These are phyloP conservation scores for Notolepis coatsorum DNA, from an alignment of 2,797 vertebrate species.

Conservation along the genomic window DNA sequence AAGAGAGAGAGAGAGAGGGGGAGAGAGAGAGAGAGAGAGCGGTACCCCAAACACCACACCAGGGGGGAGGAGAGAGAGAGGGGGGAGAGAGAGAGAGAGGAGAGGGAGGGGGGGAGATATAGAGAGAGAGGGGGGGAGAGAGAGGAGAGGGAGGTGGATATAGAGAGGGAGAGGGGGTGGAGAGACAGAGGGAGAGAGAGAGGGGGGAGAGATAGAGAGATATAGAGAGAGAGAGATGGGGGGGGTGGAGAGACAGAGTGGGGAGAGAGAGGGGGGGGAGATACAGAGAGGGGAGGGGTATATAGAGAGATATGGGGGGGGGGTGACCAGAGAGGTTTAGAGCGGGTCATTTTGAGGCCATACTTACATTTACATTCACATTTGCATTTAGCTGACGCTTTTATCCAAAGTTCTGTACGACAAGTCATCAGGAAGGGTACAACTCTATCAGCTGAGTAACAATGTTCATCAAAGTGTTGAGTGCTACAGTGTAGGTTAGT, in stretches of 20 bases:
- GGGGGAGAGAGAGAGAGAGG: constrained; percentile 10
- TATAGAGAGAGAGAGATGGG: constrained; percentile 45
- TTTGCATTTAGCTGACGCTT: too few species aligned
- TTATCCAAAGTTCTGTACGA: too few species aligned
- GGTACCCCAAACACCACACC: too few species aligned
- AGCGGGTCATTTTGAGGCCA: constrained; percentile 3
- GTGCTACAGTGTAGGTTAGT: too few species aligned
- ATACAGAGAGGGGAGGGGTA: constrained; percentile 33
- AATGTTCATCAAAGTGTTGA: too few species aligned
- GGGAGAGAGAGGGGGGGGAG: constrained; percentile 5
- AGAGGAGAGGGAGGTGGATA: constrained; percentile 25
- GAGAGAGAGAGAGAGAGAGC: constrained; percentile 19
- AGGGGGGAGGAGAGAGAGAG: constrained; percentile 13
- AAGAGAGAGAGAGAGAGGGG: constrained; percentile 7
- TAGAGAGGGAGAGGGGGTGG: constrained; percentile 34
- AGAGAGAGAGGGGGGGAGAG: constrained; percentile 50
- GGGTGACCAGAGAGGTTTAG: constrained; percentile 31
- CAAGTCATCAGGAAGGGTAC: too few species aligned
- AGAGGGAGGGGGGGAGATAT: constrained; percentile 50
- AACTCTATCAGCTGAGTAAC: too few species aligned
- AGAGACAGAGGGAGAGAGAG: constrained; percentile 39
- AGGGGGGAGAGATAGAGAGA: constrained; percentile 33
- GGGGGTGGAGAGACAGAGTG: too few species aligned
- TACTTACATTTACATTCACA: background rate
- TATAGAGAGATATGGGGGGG: too few species aligned